Base-by-base conservation (phyloP, 1,140 invertebrate genomes). In the Drosophila santomea region DNA sequence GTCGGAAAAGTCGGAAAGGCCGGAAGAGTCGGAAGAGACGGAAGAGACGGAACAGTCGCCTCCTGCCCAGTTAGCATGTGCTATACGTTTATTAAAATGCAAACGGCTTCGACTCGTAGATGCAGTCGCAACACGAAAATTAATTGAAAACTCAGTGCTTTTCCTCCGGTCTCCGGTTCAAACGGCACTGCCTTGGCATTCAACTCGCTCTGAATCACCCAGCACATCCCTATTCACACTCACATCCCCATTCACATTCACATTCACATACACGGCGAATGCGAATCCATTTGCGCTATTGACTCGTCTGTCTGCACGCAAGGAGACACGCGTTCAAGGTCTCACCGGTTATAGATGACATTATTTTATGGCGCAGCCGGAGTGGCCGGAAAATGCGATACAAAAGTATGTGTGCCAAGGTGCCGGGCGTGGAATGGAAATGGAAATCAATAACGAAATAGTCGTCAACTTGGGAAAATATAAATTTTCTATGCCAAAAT, bases 231-330 rank as follows among this genome's bases (percentile, higher is more conserved):
- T 1, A 10, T 36, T 4, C 35, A 0, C 35, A 36, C 1, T 1
- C 11, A 12, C 1, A 12, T 6, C 28, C 28, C 6, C 6, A 32
- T 7, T 6, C 6, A 32, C 2, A 8, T 8, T 7, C 28, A 32
- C 28, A 32, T 32, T 7, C 25, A 15, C 52, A 54, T 67, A 61
- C n/a, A 10, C n/a, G 25, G 14, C 52, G 39, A 81, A 75, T 68
- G 74, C 50, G 23, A 56, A 77, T 69, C 51, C 74, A 86, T 88
- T 86, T 83, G 62, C 51, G 67, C 77, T 88, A 88, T 88, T 88
- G 79, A 88, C 78, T 73, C 71, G 63, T 74, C 45, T 78, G 83
- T 78, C 82, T 88, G 83, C 83, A 88, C 83, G 82, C 82, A 82
- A 58, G 45, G 61, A 51, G 51, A 60, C 73, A 36, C 43, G 54